phyloP scores from a whole-genome alignment of 1,140 invertebrate genomes.

The Himalopsyche phryganea region DNA sequence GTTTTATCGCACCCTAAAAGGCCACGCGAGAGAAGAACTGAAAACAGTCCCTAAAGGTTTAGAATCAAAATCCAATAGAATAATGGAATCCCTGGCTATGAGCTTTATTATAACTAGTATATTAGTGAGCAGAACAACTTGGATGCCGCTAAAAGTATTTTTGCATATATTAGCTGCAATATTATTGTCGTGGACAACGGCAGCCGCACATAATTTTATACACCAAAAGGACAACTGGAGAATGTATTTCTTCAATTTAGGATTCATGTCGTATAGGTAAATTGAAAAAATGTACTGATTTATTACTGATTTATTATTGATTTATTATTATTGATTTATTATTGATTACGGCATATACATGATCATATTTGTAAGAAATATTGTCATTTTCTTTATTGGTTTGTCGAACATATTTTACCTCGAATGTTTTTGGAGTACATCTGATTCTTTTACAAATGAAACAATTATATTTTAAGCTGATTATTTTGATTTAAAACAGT shows the following conservation, averaged over 20 bases:
- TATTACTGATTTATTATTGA: too few relatives aligned
- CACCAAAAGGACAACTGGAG: constrained; percentile 76
- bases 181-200: constrained; percentile 53
- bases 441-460: too few relatives aligned
- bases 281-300: constrained; percentile 44
- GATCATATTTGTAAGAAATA: constrained; percentile 35
- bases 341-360: too few relatives aligned
- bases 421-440: too few relatives aligned
- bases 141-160: background rate
- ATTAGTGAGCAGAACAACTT: background rate
- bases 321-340: too few relatives aligned
- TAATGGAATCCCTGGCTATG: constrained; percentile 4
- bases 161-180: constrained; percentile 32
- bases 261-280: constrained; percentile 60
- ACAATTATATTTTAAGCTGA: too few relatives aligned
- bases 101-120: constrained; percentile 1
- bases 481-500: too few relatives aligned
- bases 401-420: constrained; percentile 57
- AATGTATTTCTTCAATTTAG: constrained; percentile 76
- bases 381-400: constrained; percentile 61
- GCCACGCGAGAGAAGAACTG: constrained; percentile 52
- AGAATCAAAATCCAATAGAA: background rate
- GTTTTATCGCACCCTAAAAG: constrained; percentile 66
- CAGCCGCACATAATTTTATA: constrained; percentile 75
- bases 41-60: constrained; percentile 39